Evolutionary conservation across 1,140 invertebrate genomes (phyloP).

Genomic region (Calycopis cecrops): DNA sequence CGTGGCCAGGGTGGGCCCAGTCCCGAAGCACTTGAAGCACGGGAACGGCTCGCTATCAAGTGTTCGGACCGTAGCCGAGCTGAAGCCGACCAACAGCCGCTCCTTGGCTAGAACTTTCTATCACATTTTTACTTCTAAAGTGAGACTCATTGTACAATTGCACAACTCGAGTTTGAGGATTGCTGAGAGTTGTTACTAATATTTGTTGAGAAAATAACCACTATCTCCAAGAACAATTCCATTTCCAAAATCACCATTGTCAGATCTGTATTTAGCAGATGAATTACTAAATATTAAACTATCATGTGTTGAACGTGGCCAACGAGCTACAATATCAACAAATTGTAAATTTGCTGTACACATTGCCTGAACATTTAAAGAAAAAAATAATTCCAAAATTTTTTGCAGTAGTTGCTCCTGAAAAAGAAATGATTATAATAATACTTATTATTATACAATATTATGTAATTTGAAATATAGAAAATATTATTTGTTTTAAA

Average conservation of each 20-base stretch:
- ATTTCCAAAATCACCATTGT: background rate
- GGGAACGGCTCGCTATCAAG: no score
- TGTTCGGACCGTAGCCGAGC: no score
- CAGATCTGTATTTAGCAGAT: background rate
- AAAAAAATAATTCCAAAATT: constrained; percentile 22
- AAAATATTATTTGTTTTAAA: no score
- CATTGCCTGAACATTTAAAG: constrained; percentile 24
- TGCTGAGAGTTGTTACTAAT: background rate
- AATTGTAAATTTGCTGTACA: constrained; percentile 18
- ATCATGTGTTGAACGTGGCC: constrained; percentile 26
- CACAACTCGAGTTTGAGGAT: constrained; percentile 7
- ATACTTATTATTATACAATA: no score
- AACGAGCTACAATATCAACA: constrained; percentile 21
- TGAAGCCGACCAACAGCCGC: no score
- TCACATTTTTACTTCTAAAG: constrained; percentile 42
- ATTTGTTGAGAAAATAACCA: constrained; percentile 2
- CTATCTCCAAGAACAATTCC: background rate
- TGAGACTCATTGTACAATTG: constrained; percentile 41
- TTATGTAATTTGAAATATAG: no score
- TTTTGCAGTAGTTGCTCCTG: constrained; percentile 25
- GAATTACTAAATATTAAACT: background rate
- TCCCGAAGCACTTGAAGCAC: no score
- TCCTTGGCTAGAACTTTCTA: no score
- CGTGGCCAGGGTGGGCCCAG: no score
- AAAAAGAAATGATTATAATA: no score